Base-by-base conservation (phyloP, 2,113 vertebrate species). In the Macquaria ambigua region DNA sequence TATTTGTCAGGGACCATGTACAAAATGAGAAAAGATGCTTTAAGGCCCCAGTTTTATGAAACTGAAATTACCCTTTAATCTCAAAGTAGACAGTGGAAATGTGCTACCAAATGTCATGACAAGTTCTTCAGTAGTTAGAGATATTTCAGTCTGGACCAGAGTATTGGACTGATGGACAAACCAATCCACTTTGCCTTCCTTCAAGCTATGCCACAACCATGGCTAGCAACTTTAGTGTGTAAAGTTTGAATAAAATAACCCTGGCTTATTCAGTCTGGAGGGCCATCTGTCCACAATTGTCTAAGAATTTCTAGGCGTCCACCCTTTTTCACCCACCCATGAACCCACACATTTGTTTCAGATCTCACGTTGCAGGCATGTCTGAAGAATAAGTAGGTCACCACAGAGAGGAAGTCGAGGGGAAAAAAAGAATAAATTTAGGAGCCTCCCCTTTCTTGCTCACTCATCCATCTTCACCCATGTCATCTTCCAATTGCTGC, bases 381-480 rank as follows among this genome's bases (percentile, higher is more conserved):
- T 91, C 89, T 91, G 77, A 93, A 92, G 90, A 90, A 90, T 90
- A 94, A 94, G 86, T 95, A 94, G 92, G 93, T 94, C 94, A 94
- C 72, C 75, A 59, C 53, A 66, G 71, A 81, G 74, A 88, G 93
- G 91, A 93, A 93, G 88, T 81, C 15, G 50, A 90, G 46, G 69
- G 62, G 46, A 59, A 76, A 83, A 72, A 75, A 68, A 76, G 81
- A 90, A 88, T 90, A 64, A 11, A 82, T 89, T 88, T 83, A 79
- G 85, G 83, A 86, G 52, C 82, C 87, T 92, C 92, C 89, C 83
- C 74, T 75, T 86, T 91, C 79, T 83, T 92, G 83, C 89, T 90
- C 72, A 77, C 74, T 87, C 71, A 78, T 87, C 74, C 63, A 71
- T 92, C 83, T 84, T 92, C 67, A 66, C 55, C 46, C 61, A 79